Conservation (phyloP, 2,888 invertebrate species). For the Nudaria mundana region DNA sequence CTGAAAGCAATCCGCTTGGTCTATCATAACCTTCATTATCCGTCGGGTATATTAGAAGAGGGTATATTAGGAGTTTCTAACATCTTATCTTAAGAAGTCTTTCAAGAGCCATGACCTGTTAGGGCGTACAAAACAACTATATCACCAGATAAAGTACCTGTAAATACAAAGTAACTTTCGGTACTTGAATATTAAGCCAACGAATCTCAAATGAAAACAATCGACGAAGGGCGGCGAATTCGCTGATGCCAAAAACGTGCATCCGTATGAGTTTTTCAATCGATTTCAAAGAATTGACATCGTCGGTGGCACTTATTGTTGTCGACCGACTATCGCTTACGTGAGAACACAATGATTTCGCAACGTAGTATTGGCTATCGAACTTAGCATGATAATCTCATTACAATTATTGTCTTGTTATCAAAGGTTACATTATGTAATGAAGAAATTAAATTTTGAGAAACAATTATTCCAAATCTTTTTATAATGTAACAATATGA, state of each 20-base stretch:
- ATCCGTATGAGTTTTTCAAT: conserved; percentile 77
- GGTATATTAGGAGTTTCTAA: no score
- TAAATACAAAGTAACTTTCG: conserved; percentile 12
- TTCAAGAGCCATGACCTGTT: no score
- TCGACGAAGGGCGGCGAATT: conserved; percentile 65
- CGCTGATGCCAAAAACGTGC: conserved; percentile 79
- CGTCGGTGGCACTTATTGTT: conserved; percentile 79
- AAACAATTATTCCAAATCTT: conserved; percentile 6
- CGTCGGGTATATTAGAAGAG: no score
- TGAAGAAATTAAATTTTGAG: conserved; percentile 6
- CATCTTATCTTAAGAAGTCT: no score
- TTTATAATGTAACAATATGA: not conserved
- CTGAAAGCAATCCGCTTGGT: no score
- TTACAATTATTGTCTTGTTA: conserved; percentile 34
- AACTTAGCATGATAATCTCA: conserved; percentile 52
- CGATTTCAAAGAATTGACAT: conserved; percentile 73
- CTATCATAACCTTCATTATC: no score
- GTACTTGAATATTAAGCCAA: conserved; percentile 36
- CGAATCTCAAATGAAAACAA: conserved; percentile 53
- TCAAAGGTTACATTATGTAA: conserved; percentile 23
- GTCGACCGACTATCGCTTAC: conserved; percentile 69
- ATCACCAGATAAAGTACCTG: no score
- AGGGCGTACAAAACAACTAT: no score
- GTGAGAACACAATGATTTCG: conserved; percentile 77
- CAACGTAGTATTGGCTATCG: conserved; percentile 53